A percentile compares a stretch with the other conserved stretches of the same genome.
These are phyloP conservation scores for Stenurella melanura DNA, from an alignment of 2,888 invertebrate species.

Conservation along the genomic window DNA sequence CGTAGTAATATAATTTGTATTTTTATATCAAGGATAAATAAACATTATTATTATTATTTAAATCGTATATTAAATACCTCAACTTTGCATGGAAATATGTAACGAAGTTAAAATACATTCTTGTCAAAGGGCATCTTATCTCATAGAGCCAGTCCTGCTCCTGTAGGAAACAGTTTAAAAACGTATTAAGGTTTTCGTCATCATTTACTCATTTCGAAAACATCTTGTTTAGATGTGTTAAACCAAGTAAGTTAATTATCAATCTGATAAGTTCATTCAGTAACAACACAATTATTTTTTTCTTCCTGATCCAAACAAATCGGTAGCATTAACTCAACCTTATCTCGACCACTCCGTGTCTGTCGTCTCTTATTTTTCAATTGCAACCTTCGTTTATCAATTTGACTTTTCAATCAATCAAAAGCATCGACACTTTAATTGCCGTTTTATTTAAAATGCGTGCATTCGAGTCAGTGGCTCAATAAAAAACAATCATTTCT, in stretches of 20 bases:
- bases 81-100: no score
- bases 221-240: no score
- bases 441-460: neutral
- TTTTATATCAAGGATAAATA: no score
- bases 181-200: no score
- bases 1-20: no score
- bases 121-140: no score
- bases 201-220: no score
- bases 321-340: neutral
- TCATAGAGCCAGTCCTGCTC: no score
- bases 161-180: no score
- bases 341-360: neutral
- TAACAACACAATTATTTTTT: neutral
- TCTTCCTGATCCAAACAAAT: neutral
- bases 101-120: no score
- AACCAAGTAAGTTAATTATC: neutral
- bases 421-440: slow-evolving; percentile 7
- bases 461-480: neutral
- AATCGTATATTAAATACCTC: no score
- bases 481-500: neutral
- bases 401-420: neutral
- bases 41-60: no score
- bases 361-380: neutral
- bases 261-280: neutral
- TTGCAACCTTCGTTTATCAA: neutral